Evolutionary conservation across 2,113 vertebrate genomes (phyloP), one percentile per base, ranked within the genome.

Genomic region (Trichomycterus rosablanca): DNA sequence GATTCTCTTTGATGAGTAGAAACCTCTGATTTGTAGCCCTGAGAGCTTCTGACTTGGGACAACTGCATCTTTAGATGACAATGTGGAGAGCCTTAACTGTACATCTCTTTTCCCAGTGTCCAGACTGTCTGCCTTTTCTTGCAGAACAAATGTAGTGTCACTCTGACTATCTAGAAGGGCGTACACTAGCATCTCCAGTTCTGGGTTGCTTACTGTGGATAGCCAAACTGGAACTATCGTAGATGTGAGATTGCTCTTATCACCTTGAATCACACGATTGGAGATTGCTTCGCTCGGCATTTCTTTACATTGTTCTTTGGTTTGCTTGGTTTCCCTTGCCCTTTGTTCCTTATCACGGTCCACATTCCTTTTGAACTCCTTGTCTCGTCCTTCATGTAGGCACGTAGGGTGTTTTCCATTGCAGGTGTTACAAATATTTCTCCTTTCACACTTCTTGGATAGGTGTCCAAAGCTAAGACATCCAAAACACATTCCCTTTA

Each of bases 221-320:
- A 59, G 3, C 56, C 56, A 59, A 2, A 46, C 42, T 45, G 56
- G 56, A 32, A 59, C 26, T 7, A 59, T 6, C 22, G 43, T 46
- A 14, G 56, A 59, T 4, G 42, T 34, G 2, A 18, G 7, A 0
- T 3, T 23, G 7, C 19, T 34, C 1, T 32, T 34, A 2, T 12
- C 15, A 3, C 12, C 28, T 46, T 60, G 44, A 2, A 49, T 3
- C 2, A 49, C 19, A 6, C 45, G 3, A 40, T 49, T 39, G 3
- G 58, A 60, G 32, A 6, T 49, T 37, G n/a, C 32, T 49, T 49
- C 32, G 9, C 20, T 60, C 18, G 43, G 2, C 1, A 7, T 8
- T 34, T 59, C 42, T 4, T 9, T 26, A 2, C 1, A 14, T 3
- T 40, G 37, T 30, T 14, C 12, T 28, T 2, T 39, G 12, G 4